Evolutionary conservation across 2,113 vertebrate species (phyloP).

Genomic region (Corapipo altera): DNA sequence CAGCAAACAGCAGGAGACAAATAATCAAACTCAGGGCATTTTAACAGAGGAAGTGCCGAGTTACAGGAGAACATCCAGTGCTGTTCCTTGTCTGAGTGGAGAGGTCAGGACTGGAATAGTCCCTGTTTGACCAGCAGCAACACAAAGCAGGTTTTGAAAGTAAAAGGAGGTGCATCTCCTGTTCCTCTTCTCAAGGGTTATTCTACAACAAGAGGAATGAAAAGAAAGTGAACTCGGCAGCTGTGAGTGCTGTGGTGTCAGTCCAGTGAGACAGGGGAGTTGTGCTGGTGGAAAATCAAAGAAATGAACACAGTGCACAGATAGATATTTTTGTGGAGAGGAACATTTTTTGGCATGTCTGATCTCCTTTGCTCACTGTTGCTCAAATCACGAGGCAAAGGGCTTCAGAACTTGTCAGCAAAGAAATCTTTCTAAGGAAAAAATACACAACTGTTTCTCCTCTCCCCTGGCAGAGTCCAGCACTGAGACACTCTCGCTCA

Average conservation of each 20-base stretch:
- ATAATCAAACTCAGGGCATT: not conserved
- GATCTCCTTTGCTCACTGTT: not conserved
- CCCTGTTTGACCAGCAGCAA: not conserved
- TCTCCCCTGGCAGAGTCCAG: not conserved
- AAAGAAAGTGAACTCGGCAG: not conserved
- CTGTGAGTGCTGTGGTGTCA: not conserved
- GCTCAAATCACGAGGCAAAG: not conserved
- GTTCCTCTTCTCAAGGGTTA: not conserved
- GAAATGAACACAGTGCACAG: not conserved
- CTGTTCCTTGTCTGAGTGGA: not conserved
- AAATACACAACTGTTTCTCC: not conserved
- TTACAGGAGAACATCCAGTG: not conserved
- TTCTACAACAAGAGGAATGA: not conserved
- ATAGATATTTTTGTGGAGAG: not conserved
- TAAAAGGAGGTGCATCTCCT: not conserved
- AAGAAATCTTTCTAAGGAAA: slow-evolving; percentile 18
- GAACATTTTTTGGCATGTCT: slow-evolving; percentile 34
- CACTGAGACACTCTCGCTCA: not conserved
- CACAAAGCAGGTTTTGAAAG: not conserved
- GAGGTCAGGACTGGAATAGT: not conserved
- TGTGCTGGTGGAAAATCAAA: slow-evolving; percentile 31
- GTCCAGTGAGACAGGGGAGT: slow-evolving; percentile 14
- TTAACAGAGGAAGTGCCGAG: not conserved
- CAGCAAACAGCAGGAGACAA: slow-evolving; percentile 20
- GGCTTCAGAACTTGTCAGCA: slow-evolving; percentile 31